Evolutionary conservation across 2,797 vertebrate genomes (phyloP), one percentile per base, ranked within the genome.

Genomic region (Kryptolebias ocellatus): DNA sequence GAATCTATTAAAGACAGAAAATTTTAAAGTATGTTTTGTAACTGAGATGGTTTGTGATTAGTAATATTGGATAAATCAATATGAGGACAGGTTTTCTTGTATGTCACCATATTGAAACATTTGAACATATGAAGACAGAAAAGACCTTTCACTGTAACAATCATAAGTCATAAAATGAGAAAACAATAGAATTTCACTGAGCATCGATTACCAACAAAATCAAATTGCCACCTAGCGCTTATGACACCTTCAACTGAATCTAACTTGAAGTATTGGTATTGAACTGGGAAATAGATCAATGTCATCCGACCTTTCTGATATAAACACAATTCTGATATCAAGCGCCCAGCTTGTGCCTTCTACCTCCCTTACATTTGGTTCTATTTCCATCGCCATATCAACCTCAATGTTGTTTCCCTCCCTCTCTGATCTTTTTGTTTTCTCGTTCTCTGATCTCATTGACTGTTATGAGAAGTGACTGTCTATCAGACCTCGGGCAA

Each of bases 381-480:
- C 24, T 34, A 64, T 64, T 74, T 72, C 61, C 64, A 53, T 68
- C 57, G 34, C 16, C 0, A 5, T 68, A 51, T 55, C 74, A 65
- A 51, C 39, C 58, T 64, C 61, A 50, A 67, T 73, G 75, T 44
- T 50, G 18, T 67, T 82, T 70, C 31, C 54, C 37, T 39, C 24
- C 49, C 64, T 28, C 46, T 62, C 57, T 20, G 61, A 79, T 75
- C 69, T 66, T 76, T 77, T 46, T 51, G 20, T 70, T 82, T 73
- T 45, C 60, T 53, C 28, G 51, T 69, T 59, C 53, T 60, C 60
- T 14, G 56, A 78, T 75, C 72, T 66, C 67, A 84, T 81, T 74
- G 79, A 83, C 61, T 65, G 67, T 84, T 80, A 92, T 89, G 78
- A 90, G 87, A 91, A 91, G 81, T 87, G 88, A 90, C 83, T 74